Conservation (phyloP, 2,113 vertebrate genomes). For the Periophthalmodon schlosseri region DNA sequence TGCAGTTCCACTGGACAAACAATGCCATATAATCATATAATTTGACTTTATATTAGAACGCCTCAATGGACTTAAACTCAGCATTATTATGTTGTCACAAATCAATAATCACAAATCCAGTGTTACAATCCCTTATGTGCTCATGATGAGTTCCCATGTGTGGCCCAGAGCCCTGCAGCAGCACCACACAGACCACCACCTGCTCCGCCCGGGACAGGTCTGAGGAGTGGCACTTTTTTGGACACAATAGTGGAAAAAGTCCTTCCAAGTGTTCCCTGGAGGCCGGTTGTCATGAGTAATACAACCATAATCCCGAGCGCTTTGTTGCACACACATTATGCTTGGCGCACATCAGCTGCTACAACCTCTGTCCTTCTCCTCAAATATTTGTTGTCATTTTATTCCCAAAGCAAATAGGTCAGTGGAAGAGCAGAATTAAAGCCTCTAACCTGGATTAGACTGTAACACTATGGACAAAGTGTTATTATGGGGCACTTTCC, state of each 20-base stretch:
- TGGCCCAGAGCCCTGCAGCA: conserved; percentile 33
- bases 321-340: conserved; percentile 58
- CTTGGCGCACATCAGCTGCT: conserved; percentile 53
- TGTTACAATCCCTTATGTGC: conserved; percentile 46
- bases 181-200: conserved; percentile 45
- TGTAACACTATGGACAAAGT: conserved; percentile 51
- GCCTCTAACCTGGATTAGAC: conserved; percentile 54
- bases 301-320: conserved; percentile 54
- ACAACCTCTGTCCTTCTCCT: conserved; percentile 20
- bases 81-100: not conserved
- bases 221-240: conserved; percentile 51
- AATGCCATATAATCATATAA: not conserved
- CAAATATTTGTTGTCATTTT: conserved; percentile 59
- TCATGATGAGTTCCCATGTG: conserved; percentile 56
- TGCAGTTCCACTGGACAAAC: not conserved
- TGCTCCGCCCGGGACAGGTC: conserved; percentile 46
- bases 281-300: conserved; percentile 64
- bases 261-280: conserved; percentile 48
- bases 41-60: not conserved
- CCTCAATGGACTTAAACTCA: not conserved
- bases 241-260: conserved; percentile 33
- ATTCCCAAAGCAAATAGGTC: conserved; percentile 64
- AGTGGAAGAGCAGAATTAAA: conserved; percentile 65
- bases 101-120: not conserved
- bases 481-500: conserved; percentile 42